Evolutionary conservation across 2,888 invertebrate genomes (phyloP), one percentile per base, ranked within the genome.

Genomic region (Pyrocoelia pectoralis): DNA sequence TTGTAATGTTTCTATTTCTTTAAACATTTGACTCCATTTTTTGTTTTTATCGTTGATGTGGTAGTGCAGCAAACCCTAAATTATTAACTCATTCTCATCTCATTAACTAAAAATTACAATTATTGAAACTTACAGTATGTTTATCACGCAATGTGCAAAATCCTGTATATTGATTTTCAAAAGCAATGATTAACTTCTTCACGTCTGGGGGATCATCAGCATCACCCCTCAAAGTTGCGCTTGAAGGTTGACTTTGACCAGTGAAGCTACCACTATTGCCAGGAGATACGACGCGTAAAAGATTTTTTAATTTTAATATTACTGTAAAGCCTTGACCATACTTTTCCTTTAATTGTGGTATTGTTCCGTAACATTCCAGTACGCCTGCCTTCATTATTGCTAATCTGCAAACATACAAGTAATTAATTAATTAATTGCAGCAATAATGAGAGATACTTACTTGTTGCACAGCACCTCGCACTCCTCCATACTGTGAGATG

Each of bases 401-500:
- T 72, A 94, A 81, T 5, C 93, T 85, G 14, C 19, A 17, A 51
- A 13, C n/a, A n/a, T n/a, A n/a, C n/a, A n/a, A n/a, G n/a, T n/a
- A n/a, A n/a, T n/a, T n/a, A n/a, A n/a, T n/a, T n/a, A n/a, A n/a
- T n/a, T n/a, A n/a, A 6, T 1, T 33, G 13, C 88, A 87, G 2
- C n/a, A 6, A 14, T 51, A 5, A 17, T 29, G 49, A 13, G 29
- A n/a, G n/a, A n/a, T n/a, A n/a, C n/a, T 66, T 71, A 79, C 77
- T 74, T 71, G 56, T 81, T 76, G 57, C 93, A 94, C 38, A 94
- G 83, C 24, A 90, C 91, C 82, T 94, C 93, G 80, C 93, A 93
- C 80, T 94, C 93, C 79, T 91, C 91, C 92, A 94, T 93, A 78
- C 91, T 92, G 82, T 95, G 93, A 0, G 93, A 93, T 0, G 94